These are phyloP conservation scores for Caenorhabditis sp. DNA, from an alignment of 2,888 invertebrate genomes.

Conservation along the genomic window DNA sequence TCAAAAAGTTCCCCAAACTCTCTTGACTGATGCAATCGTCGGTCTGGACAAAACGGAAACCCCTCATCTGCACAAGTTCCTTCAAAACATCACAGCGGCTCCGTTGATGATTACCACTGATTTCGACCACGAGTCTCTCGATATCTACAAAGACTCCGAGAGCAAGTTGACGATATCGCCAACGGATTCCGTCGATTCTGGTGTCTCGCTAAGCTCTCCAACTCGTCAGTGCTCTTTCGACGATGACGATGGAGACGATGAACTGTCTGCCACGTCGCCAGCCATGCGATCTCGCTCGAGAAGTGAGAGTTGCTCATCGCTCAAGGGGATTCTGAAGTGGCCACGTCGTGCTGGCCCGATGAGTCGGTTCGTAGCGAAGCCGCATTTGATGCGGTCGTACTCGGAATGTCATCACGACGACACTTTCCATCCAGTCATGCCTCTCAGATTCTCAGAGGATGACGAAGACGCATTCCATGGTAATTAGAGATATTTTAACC, in stretches of 20 bases:
- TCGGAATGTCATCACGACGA: slow-evolving; percentile 63
- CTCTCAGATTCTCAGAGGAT: slow-evolving; percentile 58
- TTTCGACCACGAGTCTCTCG: slow-evolving; percentile 44
- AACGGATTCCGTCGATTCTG: slow-evolving; percentile 65
- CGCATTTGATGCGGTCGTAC: slow-evolving; percentile 51
- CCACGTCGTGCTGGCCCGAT: slow-evolving; percentile 18
- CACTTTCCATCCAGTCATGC: slow-evolving; percentile 13
- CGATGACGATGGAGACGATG: slow-evolving; percentile 53
- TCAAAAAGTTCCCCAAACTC: slow-evolving; percentile 41
- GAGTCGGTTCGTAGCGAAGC: slow-evolving; percentile 12
- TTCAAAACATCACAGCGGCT: slow-evolving; percentile 48
- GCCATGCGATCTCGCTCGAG: slow-evolving; percentile 30
- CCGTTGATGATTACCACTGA: slow-evolving; percentile 55
- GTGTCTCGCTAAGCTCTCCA: slow-evolving; percentile 60
- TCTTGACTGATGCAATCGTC: slow-evolving; percentile 55
- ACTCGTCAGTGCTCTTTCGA: slow-evolving; percentile 51
- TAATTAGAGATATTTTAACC: not conserved
- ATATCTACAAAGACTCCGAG: slow-evolving; percentile 41
- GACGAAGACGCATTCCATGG: slow-evolving; percentile 64
- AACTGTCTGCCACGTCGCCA: slow-evolving; percentile 26
- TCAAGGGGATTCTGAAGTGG: slow-evolving; percentile 64
- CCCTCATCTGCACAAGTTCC: slow-evolving; percentile 56
- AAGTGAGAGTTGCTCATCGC: slow-evolving; percentile 53
- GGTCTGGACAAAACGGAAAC: slow-evolving; percentile 59
- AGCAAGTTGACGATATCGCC: slow-evolving; percentile 53